Evolutionary conservation across 2,888 invertebrate species (phyloP), one percentile per base, ranked within the genome.

Genomic region (Dione juno): DNA sequence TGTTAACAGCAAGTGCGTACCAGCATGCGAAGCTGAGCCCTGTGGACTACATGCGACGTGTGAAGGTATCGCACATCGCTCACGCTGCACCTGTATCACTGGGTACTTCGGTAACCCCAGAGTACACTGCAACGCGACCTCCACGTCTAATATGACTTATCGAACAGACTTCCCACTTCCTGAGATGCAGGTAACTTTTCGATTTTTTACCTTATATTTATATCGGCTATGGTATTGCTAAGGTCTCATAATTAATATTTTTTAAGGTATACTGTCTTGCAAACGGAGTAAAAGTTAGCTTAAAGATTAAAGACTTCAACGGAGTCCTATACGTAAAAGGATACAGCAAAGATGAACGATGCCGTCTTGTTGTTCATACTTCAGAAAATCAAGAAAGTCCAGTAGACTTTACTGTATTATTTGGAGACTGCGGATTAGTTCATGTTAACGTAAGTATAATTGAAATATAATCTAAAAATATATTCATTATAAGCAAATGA

Each of bases 311-410:
- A 79, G 96, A 96, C 71, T 98, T 98, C 85, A 97, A 97, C 80
- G 98, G 98, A 16, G 96, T 98, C 0, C 90, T 98, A 1, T 98
- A 98, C 81, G 98, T 98, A 0, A 98, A 98, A 90, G 98, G 98
- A 43, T 97, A 98, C 89, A 98, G 98, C 85, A 98, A 98, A 86
- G 97, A 98, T 81, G 97, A 97, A 83, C 95, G 97, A 74, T 98
- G 98, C 84, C 95, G 98, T 75, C 94, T 96, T 66, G 95, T 97
- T 1, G 95, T 98, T 1, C 96, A 96, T 45, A 94, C 97, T 69
- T 95, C 97, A 11, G 94, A 95, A 11, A 96, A 96, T 79, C 93
- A 94, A 66, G 95, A 95, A 61, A 94, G 94, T 77, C 94, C 95
- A 9, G 96, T 97, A 82, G 95, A 96, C 80, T 97, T 97, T 88